Evolutionary conservation across 2,113 vertebrate genomes (phyloP), one percentile per base, ranked within the genome.

Genomic region (Uria aalge): DNA sequence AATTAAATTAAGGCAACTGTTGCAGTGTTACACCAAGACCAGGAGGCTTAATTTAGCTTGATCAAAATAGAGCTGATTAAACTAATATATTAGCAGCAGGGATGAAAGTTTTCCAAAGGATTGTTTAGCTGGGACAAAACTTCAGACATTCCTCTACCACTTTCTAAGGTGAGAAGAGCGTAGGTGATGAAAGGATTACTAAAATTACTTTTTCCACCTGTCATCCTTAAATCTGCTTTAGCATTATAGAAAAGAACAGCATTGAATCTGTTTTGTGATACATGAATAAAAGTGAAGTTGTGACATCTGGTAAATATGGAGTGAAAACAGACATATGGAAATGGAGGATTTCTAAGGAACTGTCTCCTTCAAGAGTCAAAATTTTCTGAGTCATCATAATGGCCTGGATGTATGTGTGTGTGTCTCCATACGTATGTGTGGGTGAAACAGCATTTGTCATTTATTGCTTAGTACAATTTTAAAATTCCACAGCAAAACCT

Each of bases 241-340:
- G 66, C 82, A 81, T 94, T 91, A 85, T 17, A 91, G 80, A 83
- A 94, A 89, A 94, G 90, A 93, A 71, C 81, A 95, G 36, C 68
- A 53, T 20, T 71, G 74, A 86, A 69, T 96, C 92, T 93, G 64
- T 62, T 88, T 80, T 94, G 60, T 95, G 68, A 93, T 79, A 53
- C 76, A 75, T 91, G 69, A 94, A 77, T 72, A 57, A 84, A 94
- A 96, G 81, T 86, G 53, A 89, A 94, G 40, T 88, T 83, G 72
- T 92, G 88, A 92, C 81, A 94, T 83, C 69, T 85, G 88, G 69
- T 94, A 94, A 96, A 96, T 80, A 95, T 12, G 40, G 45, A 80
- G 55, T 64, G 48, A 92, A 95, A 97, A 76, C 47, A 87, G 85
- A 72, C 32, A 71, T 74, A 83, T 62, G 92, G 85, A 90, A 95